phyloP scores from a whole-genome alignment of 2,797 vertebrate species.

The Tenualosa thibaudeaui region DNA sequence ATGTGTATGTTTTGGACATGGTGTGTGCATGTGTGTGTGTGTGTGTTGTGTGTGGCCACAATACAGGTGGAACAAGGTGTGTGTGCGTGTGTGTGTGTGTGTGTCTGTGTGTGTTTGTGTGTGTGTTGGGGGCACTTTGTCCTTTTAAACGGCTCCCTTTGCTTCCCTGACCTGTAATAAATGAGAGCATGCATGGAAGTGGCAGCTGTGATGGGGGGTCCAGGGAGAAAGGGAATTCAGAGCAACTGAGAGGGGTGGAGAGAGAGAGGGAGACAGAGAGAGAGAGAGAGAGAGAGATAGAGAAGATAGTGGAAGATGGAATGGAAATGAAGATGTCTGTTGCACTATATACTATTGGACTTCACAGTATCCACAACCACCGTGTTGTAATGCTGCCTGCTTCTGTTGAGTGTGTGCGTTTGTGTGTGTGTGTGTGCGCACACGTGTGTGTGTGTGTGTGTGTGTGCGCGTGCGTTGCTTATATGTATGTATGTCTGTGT shows the following conservation, averaged over 20 bases:
- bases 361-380: not conserved
- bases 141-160: slow-evolving; percentile 40
- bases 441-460: not conserved
- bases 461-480: not conserved
- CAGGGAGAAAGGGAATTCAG: slow-evolving; percentile 33
- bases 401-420: not conserved
- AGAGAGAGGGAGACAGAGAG: not conserved
- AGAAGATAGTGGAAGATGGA: slow-evolving; percentile 1
- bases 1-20: not conserved
- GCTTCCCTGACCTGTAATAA: slow-evolving; percentile 49
- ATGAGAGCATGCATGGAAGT: slow-evolving; percentile 39
- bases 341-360: not conserved
- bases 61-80: not conserved
- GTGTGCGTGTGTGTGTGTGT: not conserved
- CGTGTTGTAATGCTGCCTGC: not conserved
- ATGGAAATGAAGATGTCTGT: slow-evolving; percentile 9
- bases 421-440: not conserved
- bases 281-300: not conserved
- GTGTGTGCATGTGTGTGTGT: slow-evolving; percentile 1
- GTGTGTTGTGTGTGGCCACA: not conserved
- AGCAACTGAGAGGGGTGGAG: not conserved
- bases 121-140: slow-evolving; percentile 29
- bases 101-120: not conserved
- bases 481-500: not conserved
- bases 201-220: slow-evolving; percentile 40